Evolutionary conservation across 2,797 vertebrate species (phyloP).

Genomic region (Sorex maritimensis): DNA sequence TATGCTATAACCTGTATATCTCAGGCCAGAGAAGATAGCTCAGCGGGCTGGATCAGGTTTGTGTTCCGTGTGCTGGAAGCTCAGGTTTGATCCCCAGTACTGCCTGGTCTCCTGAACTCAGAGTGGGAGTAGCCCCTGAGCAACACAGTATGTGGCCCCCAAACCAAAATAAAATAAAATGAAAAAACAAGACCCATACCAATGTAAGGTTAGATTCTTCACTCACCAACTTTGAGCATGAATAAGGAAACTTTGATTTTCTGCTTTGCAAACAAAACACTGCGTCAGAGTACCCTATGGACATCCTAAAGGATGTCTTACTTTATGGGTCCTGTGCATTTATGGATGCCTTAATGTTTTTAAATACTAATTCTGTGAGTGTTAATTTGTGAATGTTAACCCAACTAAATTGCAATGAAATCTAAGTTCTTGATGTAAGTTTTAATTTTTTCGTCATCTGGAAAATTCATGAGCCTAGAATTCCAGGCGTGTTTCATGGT

Average conservation of each 20-base stretch:
- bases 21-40: neutral
- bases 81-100: too few species aligned
- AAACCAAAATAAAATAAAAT: too few species aligned
- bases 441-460: constrained; percentile 66
- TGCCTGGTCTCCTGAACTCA: too few species aligned
- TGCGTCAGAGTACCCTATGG: constrained; percentile 54
- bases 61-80: too few species aligned
- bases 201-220: neutral
- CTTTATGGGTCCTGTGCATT: constrained; percentile 59
- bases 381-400: constrained; percentile 60
- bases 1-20: constrained; percentile 28
- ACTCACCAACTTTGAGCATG: constrained; percentile 46
- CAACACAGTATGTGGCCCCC: too few species aligned
- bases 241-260: constrained; percentile 67
- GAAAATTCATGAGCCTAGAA: constrained; percentile 23
- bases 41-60: neutral
- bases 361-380: neutral
- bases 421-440: constrained; percentile 63
- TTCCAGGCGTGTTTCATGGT: constrained; percentile 46
- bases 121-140: too few species aligned
- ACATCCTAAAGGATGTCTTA: constrained; percentile 1
- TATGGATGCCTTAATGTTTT: neutral
- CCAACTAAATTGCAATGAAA: constrained; percentile 54
- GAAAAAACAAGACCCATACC: neutral
- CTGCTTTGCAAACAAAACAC: constrained; percentile 22